Base-by-base conservation (phyloP, 2,113 vertebrate species). In the Electrona antarctica region DNA sequence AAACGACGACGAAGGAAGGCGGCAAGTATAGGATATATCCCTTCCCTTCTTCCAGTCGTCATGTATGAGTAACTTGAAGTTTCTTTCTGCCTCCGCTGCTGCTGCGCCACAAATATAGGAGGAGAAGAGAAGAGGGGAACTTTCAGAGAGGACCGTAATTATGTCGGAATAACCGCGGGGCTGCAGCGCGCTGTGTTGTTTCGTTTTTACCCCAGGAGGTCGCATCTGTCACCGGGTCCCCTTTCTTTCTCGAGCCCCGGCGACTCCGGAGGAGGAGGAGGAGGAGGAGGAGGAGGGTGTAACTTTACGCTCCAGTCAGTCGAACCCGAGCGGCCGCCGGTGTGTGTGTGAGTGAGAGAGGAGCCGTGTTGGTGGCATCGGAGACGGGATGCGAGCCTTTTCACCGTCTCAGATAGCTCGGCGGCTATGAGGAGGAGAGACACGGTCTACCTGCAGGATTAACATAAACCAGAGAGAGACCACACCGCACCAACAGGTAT, bases 401-500 rank as follows among this genome's bases (percentile, higher is more conserved):
- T 78, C 80, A 75, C 71, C 78, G 81, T 87, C 76, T 90, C 84
- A 86, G 83, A 82, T 81, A 84, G 88, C 73, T 84, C 74, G 87
- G 85, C 72, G 87, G 88, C 85, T 80, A 92, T 92, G 92, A 92
- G 87, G 90, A 21, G 21, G 21, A 21, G 21, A 21, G 21, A 89
- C 75, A 77, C 86, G 73, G 75, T 84, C 85, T 78, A 85, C 82
- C 77, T 86, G 76, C 88, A 78, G 90, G 87, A 85, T 78, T 92
- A 85, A 93, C 73, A 64, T 73, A 89, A 90, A 75, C 33, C 5
- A 3, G 67, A 71, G 75, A 88, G 75, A 21, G 21, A 88, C 61
- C 86, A 85, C 90, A 87, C 87, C 82, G 82, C 89, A 79, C 85
- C 90, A 91, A 92, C 92, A 93, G 92, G 92, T 93, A 92, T 52